Conservation (phyloP, 2,797 vertebrate genomes). For the Anas acuta region DNA sequence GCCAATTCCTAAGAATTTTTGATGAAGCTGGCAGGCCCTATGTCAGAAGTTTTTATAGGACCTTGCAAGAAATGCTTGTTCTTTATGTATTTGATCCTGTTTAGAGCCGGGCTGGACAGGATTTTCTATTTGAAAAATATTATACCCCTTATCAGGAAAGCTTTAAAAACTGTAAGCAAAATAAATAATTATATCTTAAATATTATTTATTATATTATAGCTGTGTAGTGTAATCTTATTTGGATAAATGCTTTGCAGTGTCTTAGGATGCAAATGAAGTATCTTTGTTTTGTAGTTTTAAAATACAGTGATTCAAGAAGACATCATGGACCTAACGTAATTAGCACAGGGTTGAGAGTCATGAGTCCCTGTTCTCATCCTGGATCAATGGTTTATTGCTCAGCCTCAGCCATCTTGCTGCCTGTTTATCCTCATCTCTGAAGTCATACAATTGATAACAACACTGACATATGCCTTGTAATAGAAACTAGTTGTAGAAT, state of each 20-base stretch:
- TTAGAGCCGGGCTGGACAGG: background rate
- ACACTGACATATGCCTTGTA: background rate
- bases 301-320: background rate
- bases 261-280: background rate
- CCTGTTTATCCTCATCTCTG: background rate
- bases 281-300: conserved; percentile 1
- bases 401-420: background rate
- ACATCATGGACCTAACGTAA: background rate
- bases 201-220: background rate
- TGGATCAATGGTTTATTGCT: background rate
- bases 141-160: background rate
- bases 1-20: background rate
- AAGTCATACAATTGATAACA: background rate
- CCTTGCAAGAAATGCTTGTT: background rate
- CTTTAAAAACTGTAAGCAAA: background rate
- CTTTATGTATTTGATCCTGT: background rate
- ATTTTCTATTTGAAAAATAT: background rate
- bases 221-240: background rate
- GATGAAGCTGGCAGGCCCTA: background rate
- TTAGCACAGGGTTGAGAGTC: background rate
- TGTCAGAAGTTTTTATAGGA: background rate
- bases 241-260: background rate
- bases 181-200: background rate
- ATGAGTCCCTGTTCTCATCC: background rate
- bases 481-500: background rate